Evolutionary conservation across 53 echinoderm and acorn worm genomes (phyloP), one percentile per base, ranked within the genome.

Genomic region (Hippasteria phrygiana): DNA sequence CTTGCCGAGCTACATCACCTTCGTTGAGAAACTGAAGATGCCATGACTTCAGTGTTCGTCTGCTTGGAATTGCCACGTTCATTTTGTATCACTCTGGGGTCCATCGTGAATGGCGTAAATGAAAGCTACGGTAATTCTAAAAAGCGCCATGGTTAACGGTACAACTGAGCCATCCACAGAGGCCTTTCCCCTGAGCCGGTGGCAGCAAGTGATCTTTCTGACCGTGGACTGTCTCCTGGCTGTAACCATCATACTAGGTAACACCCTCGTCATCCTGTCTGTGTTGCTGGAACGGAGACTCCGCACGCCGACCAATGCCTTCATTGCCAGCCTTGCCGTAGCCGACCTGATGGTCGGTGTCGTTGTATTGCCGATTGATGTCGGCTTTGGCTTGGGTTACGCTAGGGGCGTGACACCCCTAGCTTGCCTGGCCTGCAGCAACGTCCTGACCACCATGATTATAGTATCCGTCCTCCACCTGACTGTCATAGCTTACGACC

Each of bases 281-380:
- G 89, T 89, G 31, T 14, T 56, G 13, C 40, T 35, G 6, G 78
- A 72, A 62, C 89, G 89, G 2, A 50, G 76, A 71, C 80, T 89
- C 7, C 89, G 80, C 5, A 79, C 89, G n/a, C 89, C 89, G 0
- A 89, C 89, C 12, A 89, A 89, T 36, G 40, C 71, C 14, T 89
- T 89, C 42, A 71, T 89, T 16, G 80, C 80, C 2, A 79, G 79
- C 2, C 72, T 89, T 6, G 78, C 89, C 11, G 89, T 89, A 6
- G 89, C 79, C 2, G 89, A 89, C 34, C 56, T 89, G 6, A 54
- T 67, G 29, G 78, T 89, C 13, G 80, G 89, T 2, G 31, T 67
- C 0, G 55, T 89, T 6, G 64, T 78, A 16, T 71, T 89, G 24
- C 89, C 89, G 14, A 71, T 79, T 55, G 79, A 89, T 54, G 43